These are phyloP conservation scores for Triplophysa bombifrons DNA, from an alignment of 2,797 vertebrate species.

Conservation along the genomic window DNA sequence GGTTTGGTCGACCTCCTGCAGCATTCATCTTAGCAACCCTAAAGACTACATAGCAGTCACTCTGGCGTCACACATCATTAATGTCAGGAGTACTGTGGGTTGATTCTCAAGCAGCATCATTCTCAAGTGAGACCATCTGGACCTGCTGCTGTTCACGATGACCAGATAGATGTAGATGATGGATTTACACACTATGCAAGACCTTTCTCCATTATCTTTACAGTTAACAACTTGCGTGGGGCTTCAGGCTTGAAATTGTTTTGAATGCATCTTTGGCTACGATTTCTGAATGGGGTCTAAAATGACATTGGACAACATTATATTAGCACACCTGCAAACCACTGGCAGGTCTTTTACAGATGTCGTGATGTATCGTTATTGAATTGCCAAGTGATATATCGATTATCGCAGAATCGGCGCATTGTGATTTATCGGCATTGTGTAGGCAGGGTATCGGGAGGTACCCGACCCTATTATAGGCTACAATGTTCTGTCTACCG, in stretches of 20 bases:
- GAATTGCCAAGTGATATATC: too few relatives aligned
- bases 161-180: constrained; percentile 9
- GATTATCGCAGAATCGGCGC: too few relatives aligned
- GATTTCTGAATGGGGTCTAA: too few relatives aligned
- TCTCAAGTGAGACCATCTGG: constrained; percentile 19
- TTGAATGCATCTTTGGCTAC: too few relatives aligned
- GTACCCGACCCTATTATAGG: not conserved
- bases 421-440: not conserved
- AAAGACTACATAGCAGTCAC: constrained; percentile 15
- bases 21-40: constrained; percentile 22
- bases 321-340: too few relatives aligned
- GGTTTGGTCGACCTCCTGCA: constrained; percentile 16
- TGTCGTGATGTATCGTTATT: too few relatives aligned
- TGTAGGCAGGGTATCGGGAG: too few relatives aligned
- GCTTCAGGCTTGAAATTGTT: not conserved
- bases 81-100: not conserved
- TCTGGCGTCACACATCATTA: constrained; percentile 39
- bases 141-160: not conserved
- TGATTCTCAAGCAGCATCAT: not conserved
- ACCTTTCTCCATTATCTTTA: not conserved
- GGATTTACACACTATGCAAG: not conserved
- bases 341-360: too few relatives aligned
- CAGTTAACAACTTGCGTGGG: not conserved
- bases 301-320: too few relatives aligned
- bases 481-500: not conserved